phyloP scores from a whole-genome alignment of 2,888 invertebrate species.

The Diarsia rubi region DNA sequence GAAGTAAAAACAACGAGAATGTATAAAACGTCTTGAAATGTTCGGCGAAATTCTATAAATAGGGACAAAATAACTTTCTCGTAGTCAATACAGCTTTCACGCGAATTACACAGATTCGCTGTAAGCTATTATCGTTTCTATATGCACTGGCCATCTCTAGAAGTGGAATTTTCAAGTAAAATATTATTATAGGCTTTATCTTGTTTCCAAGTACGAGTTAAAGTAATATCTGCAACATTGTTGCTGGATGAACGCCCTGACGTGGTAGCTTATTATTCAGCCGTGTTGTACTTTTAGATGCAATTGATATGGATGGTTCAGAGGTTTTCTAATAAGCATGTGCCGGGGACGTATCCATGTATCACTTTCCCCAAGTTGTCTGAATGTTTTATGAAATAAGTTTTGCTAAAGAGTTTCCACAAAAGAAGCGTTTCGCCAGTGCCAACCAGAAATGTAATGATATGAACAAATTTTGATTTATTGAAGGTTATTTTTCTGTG shows the following conservation, averaged over 20 bases:
- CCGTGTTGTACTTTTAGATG: constrained; percentile 47
- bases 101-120: constrained; percentile 50
- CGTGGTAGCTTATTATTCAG: constrained; percentile 46
- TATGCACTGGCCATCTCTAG: constrained; percentile 56
- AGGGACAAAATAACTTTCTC: constrained; percentile 52
- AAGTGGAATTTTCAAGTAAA: constrained; percentile 65
- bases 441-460: not conserved
- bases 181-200: constrained; percentile 67
- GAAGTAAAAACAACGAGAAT: constrained; percentile 17
- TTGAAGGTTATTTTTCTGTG: not conserved
- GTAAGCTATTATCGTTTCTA: constrained; percentile 53
- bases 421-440: not conserved
- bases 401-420: not conserved
- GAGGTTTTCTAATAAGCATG: constrained; percentile 53
- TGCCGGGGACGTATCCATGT: constrained; percentile 2
- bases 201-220: constrained; percentile 70
- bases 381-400: not conserved
- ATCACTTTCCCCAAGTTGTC: not conserved
- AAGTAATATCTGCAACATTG: constrained; percentile 71
- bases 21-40: constrained; percentile 8
- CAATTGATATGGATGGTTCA: constrained; percentile 50
- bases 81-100: constrained; percentile 54
- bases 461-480: not conserved
- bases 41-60: constrained; percentile 48
- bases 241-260: constrained; percentile 56